phyloP scores from a whole-genome alignment of 2,888 invertebrate species.

The Corbicula japonica region DNA sequence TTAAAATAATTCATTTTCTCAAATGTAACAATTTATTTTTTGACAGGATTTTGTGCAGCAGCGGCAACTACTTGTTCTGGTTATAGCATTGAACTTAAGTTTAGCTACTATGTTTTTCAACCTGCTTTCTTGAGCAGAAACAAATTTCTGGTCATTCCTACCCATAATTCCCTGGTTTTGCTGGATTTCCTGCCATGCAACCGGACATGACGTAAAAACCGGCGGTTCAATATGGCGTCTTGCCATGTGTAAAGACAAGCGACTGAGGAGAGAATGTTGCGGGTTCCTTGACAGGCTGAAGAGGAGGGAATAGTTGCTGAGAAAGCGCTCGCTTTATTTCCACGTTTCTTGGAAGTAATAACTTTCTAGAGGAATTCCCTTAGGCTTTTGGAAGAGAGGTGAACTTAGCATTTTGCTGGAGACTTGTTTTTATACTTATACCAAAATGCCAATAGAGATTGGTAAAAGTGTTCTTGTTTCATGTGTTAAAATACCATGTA shows the following conservation, averaged over 20 bases:
- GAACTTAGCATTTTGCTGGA: no score
- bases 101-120: constrained; percentile 86
- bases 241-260: constrained; percentile 20
- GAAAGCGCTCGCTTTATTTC: no score
- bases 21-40: no score
- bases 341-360: no score
- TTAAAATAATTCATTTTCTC: no score
- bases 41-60: constrained; percentile 86
- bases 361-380: no score
- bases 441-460: constrained; percentile 23
- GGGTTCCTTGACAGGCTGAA: no score
- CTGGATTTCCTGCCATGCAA: constrained; percentile 53
- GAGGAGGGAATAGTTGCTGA: no score
- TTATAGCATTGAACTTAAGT: constrained; percentile 85
- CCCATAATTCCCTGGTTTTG: constrained; percentile 67
- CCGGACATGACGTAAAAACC: constrained; percentile 11
- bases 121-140: constrained; percentile 82
- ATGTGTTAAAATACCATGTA: background rate
- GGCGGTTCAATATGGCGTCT: constrained; percentile 29
- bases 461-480: constrained; percentile 20
- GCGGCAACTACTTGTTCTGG: constrained; percentile 85
- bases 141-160: constrained; percentile 58
- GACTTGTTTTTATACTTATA: no score
- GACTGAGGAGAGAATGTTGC: background rate
- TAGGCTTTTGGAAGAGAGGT: no score